A percentile compares a stretch with the other conserved stretches of the same genome.
phyloP scores from a whole-genome alignment of 1,140 invertebrate species.

The Melitaea cinxia region DNA sequence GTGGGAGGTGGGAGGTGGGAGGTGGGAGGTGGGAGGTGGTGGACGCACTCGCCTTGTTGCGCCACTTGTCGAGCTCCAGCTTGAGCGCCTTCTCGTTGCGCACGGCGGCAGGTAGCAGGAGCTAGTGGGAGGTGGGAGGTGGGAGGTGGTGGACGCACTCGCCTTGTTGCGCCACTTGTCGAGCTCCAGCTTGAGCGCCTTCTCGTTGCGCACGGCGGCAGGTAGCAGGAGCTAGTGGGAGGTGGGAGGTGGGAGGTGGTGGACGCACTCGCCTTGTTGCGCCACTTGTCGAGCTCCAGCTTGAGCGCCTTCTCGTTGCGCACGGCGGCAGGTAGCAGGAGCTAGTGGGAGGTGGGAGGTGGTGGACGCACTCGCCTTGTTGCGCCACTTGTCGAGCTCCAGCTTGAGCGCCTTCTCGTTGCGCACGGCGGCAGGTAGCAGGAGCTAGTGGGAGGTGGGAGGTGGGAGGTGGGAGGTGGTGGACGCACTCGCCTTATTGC shows the following conservation, averaged over 20 bases:
- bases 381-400: conserved; percentile 8
- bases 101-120: too few relatives aligned
- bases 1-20: too few relatives aligned
- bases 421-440: conserved; percentile 1
- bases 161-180: conserved; percentile 7
- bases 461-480: too few relatives aligned
- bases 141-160: too few relatives aligned
- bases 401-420: conserved; percentile 1
- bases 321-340: too few relatives aligned
- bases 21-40: too few relatives aligned
- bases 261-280: not conserved
- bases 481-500: not conserved
- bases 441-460: too few relatives aligned
- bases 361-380: not conserved
- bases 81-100: not conserved
- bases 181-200: conserved; percentile 1
- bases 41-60: not conserved
- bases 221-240: too few relatives aligned
- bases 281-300: not conserved
- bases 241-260: too few relatives aligned
- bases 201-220: conserved; percentile 1
- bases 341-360: too few relatives aligned
- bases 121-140: too few relatives aligned
- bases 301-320: not conserved
- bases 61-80: not conserved